phyloP scores from a whole-genome alignment of 2,888 invertebrate genomes.

The Eudasyphora cyanicolor region DNA sequence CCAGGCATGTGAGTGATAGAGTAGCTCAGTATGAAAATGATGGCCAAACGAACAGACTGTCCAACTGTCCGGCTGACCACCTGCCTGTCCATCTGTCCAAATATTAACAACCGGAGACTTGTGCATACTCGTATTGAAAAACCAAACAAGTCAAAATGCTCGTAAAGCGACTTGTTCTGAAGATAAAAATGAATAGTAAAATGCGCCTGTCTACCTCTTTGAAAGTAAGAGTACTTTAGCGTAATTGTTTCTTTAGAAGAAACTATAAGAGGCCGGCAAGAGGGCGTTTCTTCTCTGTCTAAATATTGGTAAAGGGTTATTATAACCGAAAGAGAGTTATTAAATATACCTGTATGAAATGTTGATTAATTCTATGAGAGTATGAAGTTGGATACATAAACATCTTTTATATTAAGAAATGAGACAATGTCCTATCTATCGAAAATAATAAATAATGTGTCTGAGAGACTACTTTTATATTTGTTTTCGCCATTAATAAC shows the following conservation, averaged over 20 bases:
- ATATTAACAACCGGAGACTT: constrained; percentile 20
- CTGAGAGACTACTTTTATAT: no score
- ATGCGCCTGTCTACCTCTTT: not conserved
- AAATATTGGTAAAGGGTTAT: not conserved
- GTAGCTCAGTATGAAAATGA: not conserved
- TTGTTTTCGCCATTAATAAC: no score
- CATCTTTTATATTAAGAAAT: no score
- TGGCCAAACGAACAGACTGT: not conserved
- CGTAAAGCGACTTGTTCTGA: not conserved
- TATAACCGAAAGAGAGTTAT: no score
- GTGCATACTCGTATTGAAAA: not conserved
- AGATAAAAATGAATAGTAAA: not conserved
- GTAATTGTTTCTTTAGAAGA: constrained; percentile 38
- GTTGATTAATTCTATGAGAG: no score
- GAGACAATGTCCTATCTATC: no score
- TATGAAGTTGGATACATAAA: no score
- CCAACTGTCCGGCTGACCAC: not conserved
- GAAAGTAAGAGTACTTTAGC: constrained; percentile 28
- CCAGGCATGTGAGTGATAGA: constrained; percentile 38
- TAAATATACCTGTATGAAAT: no score
- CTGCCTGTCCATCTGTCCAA: not conserved
- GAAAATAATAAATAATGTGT: no score
- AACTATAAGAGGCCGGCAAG: constrained; percentile 25
- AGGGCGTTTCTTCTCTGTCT: constrained; percentile 45
- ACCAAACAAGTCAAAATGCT: constrained; percentile 12